phyloP scores from a whole-genome alignment of 2,113 vertebrate species.

The Microcebus jonahi region DNA sequence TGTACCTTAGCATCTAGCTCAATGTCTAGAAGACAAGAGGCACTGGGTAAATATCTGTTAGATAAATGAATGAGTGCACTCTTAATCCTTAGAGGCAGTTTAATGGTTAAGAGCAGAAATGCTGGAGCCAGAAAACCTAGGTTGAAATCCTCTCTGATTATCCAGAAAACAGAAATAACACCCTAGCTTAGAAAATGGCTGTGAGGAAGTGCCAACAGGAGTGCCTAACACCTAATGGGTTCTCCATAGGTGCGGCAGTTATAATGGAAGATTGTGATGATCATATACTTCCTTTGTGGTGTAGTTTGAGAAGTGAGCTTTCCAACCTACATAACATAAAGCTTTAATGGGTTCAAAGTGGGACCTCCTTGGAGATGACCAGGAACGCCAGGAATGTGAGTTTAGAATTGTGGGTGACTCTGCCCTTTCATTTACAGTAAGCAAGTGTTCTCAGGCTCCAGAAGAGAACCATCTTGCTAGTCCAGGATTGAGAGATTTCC shows the following conservation, averaged over 20 bases:
- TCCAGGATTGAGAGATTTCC: background rate
- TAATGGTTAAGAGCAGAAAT: background rate
- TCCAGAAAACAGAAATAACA: background rate
- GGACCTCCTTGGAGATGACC: background rate
- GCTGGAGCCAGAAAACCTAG: background rate
- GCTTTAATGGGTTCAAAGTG: too few species aligned
- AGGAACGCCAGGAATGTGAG: background rate
- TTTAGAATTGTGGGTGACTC: background rate
- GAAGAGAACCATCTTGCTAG: background rate
- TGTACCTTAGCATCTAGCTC: background rate
- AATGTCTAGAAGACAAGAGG: background rate
- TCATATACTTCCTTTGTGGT: background rate
- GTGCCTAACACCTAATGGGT: background rate
- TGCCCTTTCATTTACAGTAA: background rate
- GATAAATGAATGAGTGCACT: background rate
- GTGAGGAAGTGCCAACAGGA: background rate
- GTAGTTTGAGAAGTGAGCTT: background rate
- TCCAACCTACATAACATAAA: background rate
- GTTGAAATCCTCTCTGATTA: background rate
- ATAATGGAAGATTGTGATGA: background rate
- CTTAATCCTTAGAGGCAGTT: background rate
- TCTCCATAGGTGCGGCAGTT: rapidly evolving
- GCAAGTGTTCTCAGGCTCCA: background rate
- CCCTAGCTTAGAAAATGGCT: background rate
- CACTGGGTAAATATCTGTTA: background rate